These are phyloP conservation scores for Pomacea canaliculata DNA, from an alignment of 2,888 invertebrate species.

Conservation along the genomic window DNA sequence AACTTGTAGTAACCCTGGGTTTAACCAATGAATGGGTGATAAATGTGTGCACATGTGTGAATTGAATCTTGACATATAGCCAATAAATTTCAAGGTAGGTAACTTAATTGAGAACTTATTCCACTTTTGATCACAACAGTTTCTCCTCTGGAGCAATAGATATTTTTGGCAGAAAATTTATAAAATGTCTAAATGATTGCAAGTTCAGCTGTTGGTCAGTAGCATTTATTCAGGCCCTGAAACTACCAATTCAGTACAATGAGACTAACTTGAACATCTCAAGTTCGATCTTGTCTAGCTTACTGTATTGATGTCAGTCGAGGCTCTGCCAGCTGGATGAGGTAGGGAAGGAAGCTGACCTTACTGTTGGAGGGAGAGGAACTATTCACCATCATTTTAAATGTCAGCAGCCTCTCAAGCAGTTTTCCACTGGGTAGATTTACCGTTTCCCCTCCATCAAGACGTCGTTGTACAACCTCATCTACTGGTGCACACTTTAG, in stretches of 20 bases:
- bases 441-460: constrained; percentile 54
- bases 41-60: no score
- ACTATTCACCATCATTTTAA: constrained; percentile 32
- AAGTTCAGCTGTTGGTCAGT: not conserved
- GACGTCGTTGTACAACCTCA: constrained; percentile 52
- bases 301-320: constrained; percentile 58
- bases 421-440: constrained; percentile 67
- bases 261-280: not conserved
- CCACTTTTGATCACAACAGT: no score
- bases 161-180: no score
- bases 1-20: no score
- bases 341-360: constrained; percentile 52
- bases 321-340: constrained; percentile 58
- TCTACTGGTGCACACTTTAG: constrained; percentile 61
- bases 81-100: no score
- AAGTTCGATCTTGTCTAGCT: not conserved
- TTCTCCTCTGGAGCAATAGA: no score
- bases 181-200: no score
- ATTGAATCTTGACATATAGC: no score
- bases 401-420: constrained; percentile 64
- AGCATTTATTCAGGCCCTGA: not conserved
- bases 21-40: no score
- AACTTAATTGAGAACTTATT: no score
- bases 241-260: not conserved
- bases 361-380: constrained; percentile 15